Evolutionary conservation across 2,797 vertebrate species (phyloP), one percentile per base, ranked within the genome.

Genomic region (Phylloscopus collybita): DNA sequence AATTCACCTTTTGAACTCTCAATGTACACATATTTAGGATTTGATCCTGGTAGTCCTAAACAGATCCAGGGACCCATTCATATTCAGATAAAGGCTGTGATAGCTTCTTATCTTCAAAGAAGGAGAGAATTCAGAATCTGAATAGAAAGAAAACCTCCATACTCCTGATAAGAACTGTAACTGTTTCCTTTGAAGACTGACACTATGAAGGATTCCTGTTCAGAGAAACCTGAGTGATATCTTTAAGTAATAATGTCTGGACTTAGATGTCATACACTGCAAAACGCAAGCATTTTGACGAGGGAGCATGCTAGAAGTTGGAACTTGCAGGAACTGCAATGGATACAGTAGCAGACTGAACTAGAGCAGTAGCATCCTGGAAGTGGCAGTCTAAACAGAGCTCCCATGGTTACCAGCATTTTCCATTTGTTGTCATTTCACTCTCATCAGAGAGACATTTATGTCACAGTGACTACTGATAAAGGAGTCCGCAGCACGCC

Each of bases 31-130:
- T 92, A 73, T 80, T 92, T 80, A 92, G 83, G 44, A 86, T 87
- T 92, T 60, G 51, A 86, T 94, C 78, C 70, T 79, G 29, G 20
- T 70, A 75, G 73, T 66, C 67, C 71, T 89, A 69, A 94, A 94
- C 45, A 91, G 53, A 80, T 60, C 64, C 80, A 61, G 78, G 32
- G 57, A 73, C 29, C 34, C 49, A 81, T 94, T 87, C 25, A 6
- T 88, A 92, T 95, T 88, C 70, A 84, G 93, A 95, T 95, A 85
- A 94, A 92, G 56, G 32, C 34, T n/a, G 49, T 87, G 88, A 84
- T 95, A 87, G 60, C 67, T 93, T 87, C 80, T 94, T 93, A 95
- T 94, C 93, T 95, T 97, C 92, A 93, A 89, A 95, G 88, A 4
- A 91, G 44, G 70, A 95, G 83, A 91, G 50, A 95, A 93, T 81